phyloP scores from a whole-genome alignment of 2,888 invertebrate genomes.

The Metacarcinus magister region DNA sequence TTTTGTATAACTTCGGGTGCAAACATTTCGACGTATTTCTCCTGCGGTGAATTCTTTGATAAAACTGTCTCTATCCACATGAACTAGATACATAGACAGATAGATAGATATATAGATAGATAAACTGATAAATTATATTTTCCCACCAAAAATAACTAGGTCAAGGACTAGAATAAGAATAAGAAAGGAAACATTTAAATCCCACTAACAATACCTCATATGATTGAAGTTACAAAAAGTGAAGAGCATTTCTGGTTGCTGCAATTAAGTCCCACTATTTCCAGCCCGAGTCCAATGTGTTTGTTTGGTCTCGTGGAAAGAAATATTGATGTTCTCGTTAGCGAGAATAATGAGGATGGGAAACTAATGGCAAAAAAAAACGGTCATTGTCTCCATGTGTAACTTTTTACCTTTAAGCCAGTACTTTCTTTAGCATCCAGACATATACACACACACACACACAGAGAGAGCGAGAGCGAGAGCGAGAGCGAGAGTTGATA shows the following conservation, averaged over 20 bases:
- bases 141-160: too few relatives aligned
- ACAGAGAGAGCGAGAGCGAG: too few relatives aligned
- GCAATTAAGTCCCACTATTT: not conserved
- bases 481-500: not conserved
- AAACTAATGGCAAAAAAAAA: constrained; percentile 1
- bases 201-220: too few relatives aligned
- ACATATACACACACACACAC: too few relatives aligned
- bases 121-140: too few relatives aligned
- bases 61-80: too few relatives aligned
- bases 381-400: not conserved
- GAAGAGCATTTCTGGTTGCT: not conserved
- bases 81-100: too few relatives aligned
- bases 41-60: too few relatives aligned
- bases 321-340: not conserved
- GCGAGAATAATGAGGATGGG: not conserved
- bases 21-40: not conserved
- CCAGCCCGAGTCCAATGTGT: not conserved
- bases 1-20: not conserved
- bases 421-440: not conserved
- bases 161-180: too few relatives aligned
- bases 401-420: not conserved
- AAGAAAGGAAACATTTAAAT: too few relatives aligned
- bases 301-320: not conserved
- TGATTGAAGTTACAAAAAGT: not conserved
- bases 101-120: too few relatives aligned